These are phyloP conservation scores for Phymatocera aterrima DNA, from an alignment of 2,888 invertebrate species.

Conservation along the genomic window DNA sequence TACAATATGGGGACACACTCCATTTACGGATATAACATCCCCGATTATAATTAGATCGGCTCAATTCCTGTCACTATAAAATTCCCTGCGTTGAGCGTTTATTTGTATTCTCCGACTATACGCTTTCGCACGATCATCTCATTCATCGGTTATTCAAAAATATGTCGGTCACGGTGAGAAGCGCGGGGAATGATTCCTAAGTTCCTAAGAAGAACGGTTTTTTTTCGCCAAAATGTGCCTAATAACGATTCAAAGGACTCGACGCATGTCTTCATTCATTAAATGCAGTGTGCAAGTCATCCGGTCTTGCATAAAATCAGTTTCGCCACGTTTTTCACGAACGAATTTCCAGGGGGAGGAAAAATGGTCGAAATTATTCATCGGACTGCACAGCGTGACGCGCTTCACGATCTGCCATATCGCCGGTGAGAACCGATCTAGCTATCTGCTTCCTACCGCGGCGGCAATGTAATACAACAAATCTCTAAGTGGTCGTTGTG, in stretches of 20 bases:
- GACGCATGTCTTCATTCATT: not conserved
- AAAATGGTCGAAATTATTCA: too few relatives aligned
- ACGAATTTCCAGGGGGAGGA: too few relatives aligned
- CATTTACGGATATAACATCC: conserved; percentile 12
- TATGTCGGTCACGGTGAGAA: not conserved
- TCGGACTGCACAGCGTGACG: too few relatives aligned
- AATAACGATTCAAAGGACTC: not conserved
- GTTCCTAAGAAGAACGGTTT: not conserved
- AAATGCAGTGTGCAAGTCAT: too few relatives aligned
- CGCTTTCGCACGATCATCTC: not conserved
- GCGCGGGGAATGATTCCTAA: not conserved
- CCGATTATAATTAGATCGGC: not conserved
- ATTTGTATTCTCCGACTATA: not conserved
- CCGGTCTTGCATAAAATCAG: too few relatives aligned
- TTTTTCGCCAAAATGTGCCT: not conserved
- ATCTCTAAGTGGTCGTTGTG: too few relatives aligned
- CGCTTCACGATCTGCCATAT: too few relatives aligned
- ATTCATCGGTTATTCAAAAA: not conserved
- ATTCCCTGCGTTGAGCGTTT: conserved; percentile 1
- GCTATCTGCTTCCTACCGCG: too few relatives aligned
- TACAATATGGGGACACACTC: not conserved
- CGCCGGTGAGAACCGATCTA: too few relatives aligned
- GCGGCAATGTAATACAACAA: too few relatives aligned
- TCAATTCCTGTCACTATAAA: not conserved
- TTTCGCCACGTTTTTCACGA: too few relatives aligned